Base-by-base conservation (phyloP, 2,797 vertebrate genomes). In the Acridotheres tristis region DNA sequence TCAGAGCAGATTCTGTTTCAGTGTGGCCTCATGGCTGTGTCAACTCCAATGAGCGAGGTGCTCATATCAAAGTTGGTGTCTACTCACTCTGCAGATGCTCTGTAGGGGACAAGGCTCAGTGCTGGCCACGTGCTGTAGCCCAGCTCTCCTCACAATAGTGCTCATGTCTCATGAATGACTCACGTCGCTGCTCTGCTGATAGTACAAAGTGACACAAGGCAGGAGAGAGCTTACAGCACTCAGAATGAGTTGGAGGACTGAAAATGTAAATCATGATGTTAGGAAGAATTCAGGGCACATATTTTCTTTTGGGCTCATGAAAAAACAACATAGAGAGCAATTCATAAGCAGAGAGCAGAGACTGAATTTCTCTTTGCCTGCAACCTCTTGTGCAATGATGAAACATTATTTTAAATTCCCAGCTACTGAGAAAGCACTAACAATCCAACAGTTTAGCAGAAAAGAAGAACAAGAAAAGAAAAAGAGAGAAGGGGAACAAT, bases 1-100 rank as follows among this genome's bases (percentile, higher is more conserved):
- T 69, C 51, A 73, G 25, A 1, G 7, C 18, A n/a, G 48, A 10
- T 38, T 53, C 19, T 16, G 16, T 71, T 65, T 63, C 54, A 78
- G 43, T 1, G 0, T n/a, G 50, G 62, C 42, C 17, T 13, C 0
- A 0, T 43, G 66, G 38, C 55, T 48, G 47, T 29, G 42, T 23
- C 62, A 68, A 20, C 38, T 69, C 40, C 36, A 72, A 2, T 2
- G 19, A 68, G n/a, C 0, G 13, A 65, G 15, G 2, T 19, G 18
- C 26, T 88, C 30, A 4, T 23, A 23, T 22, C 30, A 9, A n/a
- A 67, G 36, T 3, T 69, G 71, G 30, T 29, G 47, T 11, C 58
- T 40, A 10, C 54, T 48, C 26, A 42, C 26, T 48, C 59, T 43
- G 43, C 34, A 30, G 2, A 16, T 0, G 4, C 25, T 68, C 27